These are phyloP conservation scores for Hycleus phaleratus DNA, from an alignment of 1,140 invertebrate species.

Conservation along the genomic window DNA sequence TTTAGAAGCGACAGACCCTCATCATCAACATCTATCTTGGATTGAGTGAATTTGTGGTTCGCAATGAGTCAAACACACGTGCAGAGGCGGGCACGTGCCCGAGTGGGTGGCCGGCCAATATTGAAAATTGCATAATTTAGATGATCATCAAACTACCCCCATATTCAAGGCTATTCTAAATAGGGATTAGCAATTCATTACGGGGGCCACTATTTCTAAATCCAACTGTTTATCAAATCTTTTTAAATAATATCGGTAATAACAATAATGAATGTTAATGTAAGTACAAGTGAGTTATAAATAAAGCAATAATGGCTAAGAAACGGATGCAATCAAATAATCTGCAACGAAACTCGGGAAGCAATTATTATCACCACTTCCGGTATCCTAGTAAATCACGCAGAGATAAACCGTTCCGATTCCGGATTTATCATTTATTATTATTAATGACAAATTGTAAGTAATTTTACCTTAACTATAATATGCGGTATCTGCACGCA, in stretches of 20 bases:
- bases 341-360: constrained; percentile 17
- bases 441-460: constrained; percentile 13
- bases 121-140: constrained; percentile 46
- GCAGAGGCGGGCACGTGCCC: constrained; percentile 41
- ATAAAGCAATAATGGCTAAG: constrained; percentile 2
- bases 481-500: too few species aligned
- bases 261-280: constrained; percentile 4
- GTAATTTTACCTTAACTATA: background rate
- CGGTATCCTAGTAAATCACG: constrained; percentile 21
- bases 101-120: constrained; percentile 43
- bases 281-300: background rate
- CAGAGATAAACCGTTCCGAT: constrained; percentile 8
- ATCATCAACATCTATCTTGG: too few species aligned
- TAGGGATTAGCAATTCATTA: constrained; percentile 39
- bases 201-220: too few species aligned
- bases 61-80: constrained; percentile 44
- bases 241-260: background rate
- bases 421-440: constrained; percentile 14
- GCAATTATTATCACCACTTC: constrained; percentile 22
- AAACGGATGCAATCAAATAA: constrained; percentile 20
- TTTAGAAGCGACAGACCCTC: too few species aligned
- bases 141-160: constrained; percentile 36
- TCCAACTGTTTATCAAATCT: too few species aligned
- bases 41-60: constrained; percentile 40
- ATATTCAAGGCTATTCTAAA: constrained; percentile 19